phyloP scores from a whole-genome alignment of 2,797 vertebrate species.

The Sandelia bainsii region DNA sequence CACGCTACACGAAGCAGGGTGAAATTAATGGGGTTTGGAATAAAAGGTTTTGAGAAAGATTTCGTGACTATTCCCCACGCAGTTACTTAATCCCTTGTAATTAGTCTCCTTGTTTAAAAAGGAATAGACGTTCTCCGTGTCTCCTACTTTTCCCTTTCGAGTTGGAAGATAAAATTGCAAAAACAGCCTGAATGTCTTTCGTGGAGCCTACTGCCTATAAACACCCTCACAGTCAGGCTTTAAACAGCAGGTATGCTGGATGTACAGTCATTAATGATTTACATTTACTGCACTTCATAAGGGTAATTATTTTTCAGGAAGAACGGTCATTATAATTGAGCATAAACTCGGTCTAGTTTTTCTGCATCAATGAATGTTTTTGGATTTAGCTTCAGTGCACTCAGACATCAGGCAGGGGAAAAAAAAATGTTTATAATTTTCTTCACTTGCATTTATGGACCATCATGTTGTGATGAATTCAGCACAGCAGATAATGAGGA shows the following conservation, averaged over 20 bases:
- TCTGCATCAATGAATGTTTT: constrained; percentile 60
- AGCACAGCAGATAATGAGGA: constrained; percentile 65
- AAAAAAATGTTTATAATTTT: constrained; percentile 28
- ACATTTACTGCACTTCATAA: constrained; percentile 52
- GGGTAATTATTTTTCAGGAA: constrained; percentile 66
- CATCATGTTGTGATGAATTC: constrained; percentile 51
- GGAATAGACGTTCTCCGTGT: constrained; percentile 56
- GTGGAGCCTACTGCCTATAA: constrained; percentile 41
- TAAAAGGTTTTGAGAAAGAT: constrained; percentile 69
- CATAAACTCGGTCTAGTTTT: constrained; percentile 40
- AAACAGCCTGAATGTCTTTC: constrained; percentile 54
- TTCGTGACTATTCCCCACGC: constrained; percentile 68
- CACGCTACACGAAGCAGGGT: constrained; percentile 42
- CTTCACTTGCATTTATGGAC: constrained; percentile 46
- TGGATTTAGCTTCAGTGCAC: constrained; percentile 30
- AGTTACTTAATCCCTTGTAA: constrained; percentile 78
- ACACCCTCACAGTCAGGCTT: constrained; percentile 49
- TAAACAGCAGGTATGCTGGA: constrained; percentile 41
- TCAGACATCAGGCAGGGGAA: constrained; percentile 33
- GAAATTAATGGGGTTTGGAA: constrained; percentile 71
- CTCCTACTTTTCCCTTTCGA: constrained; percentile 43
- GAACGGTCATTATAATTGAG: constrained; percentile 53
- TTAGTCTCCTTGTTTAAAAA: constrained; percentile 72
- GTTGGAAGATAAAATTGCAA: constrained; percentile 55
- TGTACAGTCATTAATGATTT: constrained; percentile 52